Evolutionary conservation across 2,888 invertebrate species (phyloP).

Genomic region (Abrostola tripartita): DNA sequence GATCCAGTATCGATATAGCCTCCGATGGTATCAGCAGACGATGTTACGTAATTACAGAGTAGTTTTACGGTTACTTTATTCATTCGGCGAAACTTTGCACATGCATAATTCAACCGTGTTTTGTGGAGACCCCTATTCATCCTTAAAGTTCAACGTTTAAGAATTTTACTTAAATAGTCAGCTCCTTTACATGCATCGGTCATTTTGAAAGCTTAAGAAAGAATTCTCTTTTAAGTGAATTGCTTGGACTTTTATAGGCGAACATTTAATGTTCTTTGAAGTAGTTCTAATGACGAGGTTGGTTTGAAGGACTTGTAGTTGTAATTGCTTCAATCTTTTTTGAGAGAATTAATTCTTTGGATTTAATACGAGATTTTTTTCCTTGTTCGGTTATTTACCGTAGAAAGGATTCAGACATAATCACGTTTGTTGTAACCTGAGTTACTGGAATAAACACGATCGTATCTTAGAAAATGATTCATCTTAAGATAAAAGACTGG

Average conservation of each 20-base stretch:
- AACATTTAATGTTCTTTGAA: conserved; percentile 22
- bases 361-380: conserved; percentile 19
- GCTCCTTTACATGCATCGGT: conserved; percentile 27
- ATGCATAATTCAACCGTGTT: conserved; percentile 71
- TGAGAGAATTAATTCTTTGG: conserved; percentile 26
- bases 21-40: conserved; percentile 75
- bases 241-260: conserved; percentile 21
- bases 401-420: conserved; percentile 19
- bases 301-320: conserved; percentile 15
- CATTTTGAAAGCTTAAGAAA: conserved; percentile 28
- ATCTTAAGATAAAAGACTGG: conserved; percentile 35
- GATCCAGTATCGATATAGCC: conserved; percentile 63
- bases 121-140: conserved; percentile 39
- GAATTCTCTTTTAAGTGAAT: conserved; percentile 28
- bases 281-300: conserved; percentile 13
- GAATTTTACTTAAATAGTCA: conserved; percentile 28
- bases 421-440: conserved; percentile 32
- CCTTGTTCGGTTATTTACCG: conserved; percentile 8
- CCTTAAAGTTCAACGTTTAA: conserved; percentile 29
- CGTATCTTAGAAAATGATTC: conserved; percentile 43
- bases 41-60: conserved; percentile 83
- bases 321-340: conserved; percentile 26
- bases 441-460: conserved; percentile 20
- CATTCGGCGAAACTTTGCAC: conserved; percentile 71
- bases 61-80: conserved; percentile 68